A percentile compares a stretch with the other conserved stretches of the same genome.
phyloP scores from a whole-genome alignment of 2,797 vertebrate genomes.

The Tenualosa thibaudeaui region DNA sequence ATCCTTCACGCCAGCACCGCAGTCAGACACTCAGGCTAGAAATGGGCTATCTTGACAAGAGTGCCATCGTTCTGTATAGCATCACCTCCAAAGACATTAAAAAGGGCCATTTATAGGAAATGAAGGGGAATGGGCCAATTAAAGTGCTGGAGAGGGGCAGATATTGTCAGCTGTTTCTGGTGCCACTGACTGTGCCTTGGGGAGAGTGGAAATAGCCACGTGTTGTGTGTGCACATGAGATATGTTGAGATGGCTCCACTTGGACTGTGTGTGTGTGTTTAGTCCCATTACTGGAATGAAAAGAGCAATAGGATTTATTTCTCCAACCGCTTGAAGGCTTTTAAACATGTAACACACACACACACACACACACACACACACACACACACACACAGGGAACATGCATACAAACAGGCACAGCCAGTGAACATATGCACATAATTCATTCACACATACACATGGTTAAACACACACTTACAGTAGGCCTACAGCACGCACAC shows the following conservation, averaged over 20 bases:
- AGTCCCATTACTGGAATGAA: background rate
- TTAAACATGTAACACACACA: slow-evolving; percentile 12
- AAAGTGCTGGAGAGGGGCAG: slow-evolving; percentile 43
- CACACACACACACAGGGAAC: background rate
- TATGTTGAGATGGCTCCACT: background rate
- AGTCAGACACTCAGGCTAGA: slow-evolving; percentile 20
- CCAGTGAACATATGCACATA: background rate
- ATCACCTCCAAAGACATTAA: slow-evolving; percentile 47
- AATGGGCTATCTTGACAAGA: slow-evolving; percentile 42
- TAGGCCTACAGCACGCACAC: background rate
- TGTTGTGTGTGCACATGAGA: background rate
- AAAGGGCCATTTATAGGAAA: slow-evolving; percentile 51
- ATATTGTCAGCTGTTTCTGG: slow-evolving; percentile 47
- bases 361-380: background rate
- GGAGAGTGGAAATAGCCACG: slow-evolving; percentile 37
- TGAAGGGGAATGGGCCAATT: slow-evolving; percentile 40
- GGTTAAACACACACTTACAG: background rate
- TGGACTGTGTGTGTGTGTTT: background rate
- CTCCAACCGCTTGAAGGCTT: background rate
- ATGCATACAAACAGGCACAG: background rate
- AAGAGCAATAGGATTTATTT: slow-evolving; percentile 10
- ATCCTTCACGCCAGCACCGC: background rate
- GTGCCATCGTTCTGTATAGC: slow-evolving; percentile 38
- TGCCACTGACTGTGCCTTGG: slow-evolving; percentile 37
- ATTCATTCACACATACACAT: background rate